Conservation (phyloP, 2,888 invertebrate genomes). For the Drosophila trichaetosa region DNA sequence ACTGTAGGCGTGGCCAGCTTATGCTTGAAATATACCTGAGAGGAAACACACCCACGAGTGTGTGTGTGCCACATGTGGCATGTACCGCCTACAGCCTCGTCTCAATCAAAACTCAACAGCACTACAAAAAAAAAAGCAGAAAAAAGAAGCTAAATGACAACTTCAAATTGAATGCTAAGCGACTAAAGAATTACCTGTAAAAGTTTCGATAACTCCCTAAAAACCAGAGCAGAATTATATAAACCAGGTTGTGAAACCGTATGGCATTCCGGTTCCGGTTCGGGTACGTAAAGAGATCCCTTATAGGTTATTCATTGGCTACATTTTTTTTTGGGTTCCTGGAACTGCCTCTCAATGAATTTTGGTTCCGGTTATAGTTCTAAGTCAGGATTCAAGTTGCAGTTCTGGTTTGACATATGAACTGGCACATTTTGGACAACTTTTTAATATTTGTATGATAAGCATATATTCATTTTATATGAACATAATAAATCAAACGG, state of each 20-base stretch:
- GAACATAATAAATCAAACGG: background rate
- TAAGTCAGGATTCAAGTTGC: background rate
- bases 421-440: background rate
- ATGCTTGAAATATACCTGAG: slow-evolving; percentile 41
- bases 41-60: slow-evolving; percentile 5
- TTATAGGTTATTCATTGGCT: too few species aligned
- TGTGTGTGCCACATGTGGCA: slow-evolving; percentile 12
- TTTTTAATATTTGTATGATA: background rate
- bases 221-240: background rate
- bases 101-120: slow-evolving; percentile 42
- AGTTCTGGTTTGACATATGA: background rate
- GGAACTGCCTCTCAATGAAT: background rate
- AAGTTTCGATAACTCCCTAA: background rate
- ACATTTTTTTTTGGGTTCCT: background rate
- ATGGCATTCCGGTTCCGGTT: background rate
- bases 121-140: slow-evolving; percentile 11
- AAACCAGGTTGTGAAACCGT: background rate
- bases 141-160: background rate
- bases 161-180: background rate
- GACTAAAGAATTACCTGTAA: slow-evolving; percentile 3
- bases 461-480: background rate
- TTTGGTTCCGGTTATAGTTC: background rate
- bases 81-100: slow-evolving; percentile 52
- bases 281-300: background rate
- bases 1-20: slow-evolving; percentile 43